phyloP scores from a whole-genome alignment of 1,140 invertebrate species.

The Panagrolaimus sp. region DNA sequence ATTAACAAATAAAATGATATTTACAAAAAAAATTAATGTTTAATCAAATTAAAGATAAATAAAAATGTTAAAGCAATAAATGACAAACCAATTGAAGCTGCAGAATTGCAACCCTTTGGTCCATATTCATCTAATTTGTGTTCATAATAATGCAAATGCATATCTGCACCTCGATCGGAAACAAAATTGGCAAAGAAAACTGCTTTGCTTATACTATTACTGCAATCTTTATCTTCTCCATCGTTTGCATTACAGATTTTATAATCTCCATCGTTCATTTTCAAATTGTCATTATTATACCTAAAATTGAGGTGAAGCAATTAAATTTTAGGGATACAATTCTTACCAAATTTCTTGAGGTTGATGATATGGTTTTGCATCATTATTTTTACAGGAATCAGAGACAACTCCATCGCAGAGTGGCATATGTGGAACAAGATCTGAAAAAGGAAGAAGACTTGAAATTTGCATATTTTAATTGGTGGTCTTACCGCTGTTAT shows the following conservation, averaged over 20 bases:
- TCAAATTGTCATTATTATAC: background rate
- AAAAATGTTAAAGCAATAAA: too few relatives aligned
- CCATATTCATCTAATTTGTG: slow-evolving; percentile 1
- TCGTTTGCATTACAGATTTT: background rate
- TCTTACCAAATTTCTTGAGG: background rate
- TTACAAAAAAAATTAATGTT: too few relatives aligned
- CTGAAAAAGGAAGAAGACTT: background rate
- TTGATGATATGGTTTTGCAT: slow-evolving; percentile 4
- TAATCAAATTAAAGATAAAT: too few relatives aligned
- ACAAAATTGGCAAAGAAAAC: background rate
- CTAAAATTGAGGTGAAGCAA: too few relatives aligned
- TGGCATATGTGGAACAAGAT: slow-evolving; percentile 9
- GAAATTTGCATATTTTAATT: too few relatives aligned
- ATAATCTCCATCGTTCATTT: background rate
- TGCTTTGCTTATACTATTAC: background rate
- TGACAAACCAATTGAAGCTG: background rate
- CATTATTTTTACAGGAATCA: background rate
- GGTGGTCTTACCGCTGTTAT: background rate
- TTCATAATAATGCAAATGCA: slow-evolving; percentile 2
- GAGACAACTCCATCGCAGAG: background rate
- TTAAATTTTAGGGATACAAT: too few relatives aligned
- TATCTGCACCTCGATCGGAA: background rate
- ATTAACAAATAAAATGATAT: too few relatives aligned
- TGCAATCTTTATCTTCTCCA: slow-evolving; percentile 4
- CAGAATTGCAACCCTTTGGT: slow-evolving; percentile 3